Evolutionary conservation across 2,113 vertebrate species (phyloP).

Genomic region (Dryoscopus gambensis): DNA sequence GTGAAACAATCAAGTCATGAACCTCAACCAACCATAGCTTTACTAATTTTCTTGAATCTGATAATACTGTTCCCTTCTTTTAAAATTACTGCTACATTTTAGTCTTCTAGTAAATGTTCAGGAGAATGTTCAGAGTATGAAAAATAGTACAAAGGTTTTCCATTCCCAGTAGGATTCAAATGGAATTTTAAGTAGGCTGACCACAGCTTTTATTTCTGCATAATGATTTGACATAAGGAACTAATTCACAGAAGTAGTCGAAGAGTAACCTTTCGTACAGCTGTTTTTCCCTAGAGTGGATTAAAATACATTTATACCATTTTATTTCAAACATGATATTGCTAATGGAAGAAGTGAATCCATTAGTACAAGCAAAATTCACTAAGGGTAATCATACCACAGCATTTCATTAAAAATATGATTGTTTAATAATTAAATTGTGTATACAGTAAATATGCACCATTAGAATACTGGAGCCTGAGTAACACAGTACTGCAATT

Average conservation of each 20-base stretch:
- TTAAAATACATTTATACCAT: conserved; percentile 45
- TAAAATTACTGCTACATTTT: not conserved
- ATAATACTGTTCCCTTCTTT: not conserved
- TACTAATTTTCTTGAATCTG: not conserved
- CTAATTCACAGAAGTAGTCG: conserved; percentile 15
- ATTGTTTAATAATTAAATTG: conserved; percentile 58
- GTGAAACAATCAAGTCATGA: not conserved
- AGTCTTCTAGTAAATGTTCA: not conserved
- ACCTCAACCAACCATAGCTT: not conserved
- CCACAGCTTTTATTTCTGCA: conserved; percentile 52
- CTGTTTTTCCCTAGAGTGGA: conserved; percentile 29
- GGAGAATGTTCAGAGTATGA: not conserved
- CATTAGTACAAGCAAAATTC: conserved; percentile 48
- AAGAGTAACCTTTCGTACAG: not conserved
- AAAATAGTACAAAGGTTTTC: not conserved
- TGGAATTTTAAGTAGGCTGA: conserved; percentile 54
- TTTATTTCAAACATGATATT: conserved; percentile 37
- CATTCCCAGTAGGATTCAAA: conserved; percentile 36
- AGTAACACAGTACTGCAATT: not conserved
- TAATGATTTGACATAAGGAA: conserved; percentile 48
- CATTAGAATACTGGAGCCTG: not conserved
- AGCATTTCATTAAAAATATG: conserved; percentile 45
- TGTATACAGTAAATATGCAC: not conserved
- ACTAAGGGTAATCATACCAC: not conserved
- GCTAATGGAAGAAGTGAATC: conserved; percentile 36